Evolutionary conservation across 2,888 invertebrate genomes (phyloP).

Genomic region (Coelinius sp.): DNA sequence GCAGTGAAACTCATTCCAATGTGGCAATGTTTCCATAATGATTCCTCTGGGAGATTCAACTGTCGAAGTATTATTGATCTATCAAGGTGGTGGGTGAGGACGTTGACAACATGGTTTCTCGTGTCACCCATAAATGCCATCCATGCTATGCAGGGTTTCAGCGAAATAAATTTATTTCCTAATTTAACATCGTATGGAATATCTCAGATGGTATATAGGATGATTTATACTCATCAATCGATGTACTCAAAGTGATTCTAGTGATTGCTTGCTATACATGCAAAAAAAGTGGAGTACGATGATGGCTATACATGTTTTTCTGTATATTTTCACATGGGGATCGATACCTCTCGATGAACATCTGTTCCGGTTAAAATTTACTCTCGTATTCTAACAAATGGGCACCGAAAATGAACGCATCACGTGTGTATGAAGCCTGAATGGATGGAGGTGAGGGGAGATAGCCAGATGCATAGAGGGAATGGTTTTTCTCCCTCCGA

Average conservation of each 20-base stretch:
- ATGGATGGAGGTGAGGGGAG: background rate
- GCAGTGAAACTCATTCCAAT: conserved; percentile 15
- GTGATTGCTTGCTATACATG: too few relatives aligned
- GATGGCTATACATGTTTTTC: background rate
- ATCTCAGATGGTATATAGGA: too few relatives aligned
- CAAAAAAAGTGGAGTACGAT: background rate
- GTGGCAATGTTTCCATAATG: conserved; percentile 5
- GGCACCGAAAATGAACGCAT: conserved; percentile 2
- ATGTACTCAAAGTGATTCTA: too few relatives aligned
- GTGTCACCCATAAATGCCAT: background rate
- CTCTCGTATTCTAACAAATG: background rate
- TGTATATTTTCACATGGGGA: background rate
- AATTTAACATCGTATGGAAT: too few relatives aligned
- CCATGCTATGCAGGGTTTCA: background rate
- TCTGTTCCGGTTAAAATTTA: background rate
- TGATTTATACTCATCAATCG: too few relatives aligned
- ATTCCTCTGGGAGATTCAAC: conserved; percentile 3
- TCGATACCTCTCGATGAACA: background rate
- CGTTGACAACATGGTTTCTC: background rate
- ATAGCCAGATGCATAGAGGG: background rate
- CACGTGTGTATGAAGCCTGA: background rate
- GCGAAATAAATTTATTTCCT: too few relatives aligned
- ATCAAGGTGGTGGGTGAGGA: conserved; percentile 2
- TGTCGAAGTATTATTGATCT: conserved; percentile 14
- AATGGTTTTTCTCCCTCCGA: conserved; percentile 40